Percentiles rank a stretch among this genome's conserved stretches.
phyloP scores from a whole-genome alignment of 1,140 invertebrate genomes.

The Drosophila asahinai region DNA sequence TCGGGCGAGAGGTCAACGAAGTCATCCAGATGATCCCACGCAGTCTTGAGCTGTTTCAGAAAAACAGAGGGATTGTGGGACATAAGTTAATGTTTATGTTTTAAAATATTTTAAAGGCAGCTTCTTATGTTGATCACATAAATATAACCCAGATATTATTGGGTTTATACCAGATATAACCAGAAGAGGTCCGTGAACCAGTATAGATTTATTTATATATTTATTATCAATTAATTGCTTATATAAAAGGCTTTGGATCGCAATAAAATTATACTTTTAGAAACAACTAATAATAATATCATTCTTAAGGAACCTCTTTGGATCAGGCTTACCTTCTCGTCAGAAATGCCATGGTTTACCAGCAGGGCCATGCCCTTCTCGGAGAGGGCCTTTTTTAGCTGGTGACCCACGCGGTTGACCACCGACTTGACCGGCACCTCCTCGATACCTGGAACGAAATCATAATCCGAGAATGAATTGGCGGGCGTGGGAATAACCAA shows the following conservation, averaged over 20 bases:
- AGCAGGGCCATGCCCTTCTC: conserved; percentile 90
- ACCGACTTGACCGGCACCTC: conserved; percentile 89
- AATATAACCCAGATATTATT: background rate
- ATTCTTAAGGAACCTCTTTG: too few relatives aligned
- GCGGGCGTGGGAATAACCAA: conserved; percentile 55
- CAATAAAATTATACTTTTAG: conserved; percentile 1
- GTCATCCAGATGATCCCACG: conserved; percentile 88
- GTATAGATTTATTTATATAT: background rate
- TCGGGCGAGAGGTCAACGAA: conserved; percentile 89
- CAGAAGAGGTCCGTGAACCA: too few relatives aligned
- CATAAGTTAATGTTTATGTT: background rate
- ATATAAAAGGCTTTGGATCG: background rate
- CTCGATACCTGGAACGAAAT: conserved; percentile 87
- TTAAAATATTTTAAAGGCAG: conserved; percentile 32
- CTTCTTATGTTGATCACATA: background rate
- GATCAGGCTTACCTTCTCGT: conserved; percentile 89
- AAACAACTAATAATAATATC: background rate
- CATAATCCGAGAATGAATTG: conserved; percentile 28
- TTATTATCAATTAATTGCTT: background rate
- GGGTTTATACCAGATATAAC: background rate
- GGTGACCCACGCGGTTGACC: conserved; percentile 89
- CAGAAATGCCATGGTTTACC: conserved; percentile 90
- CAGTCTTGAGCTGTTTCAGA: conserved; percentile 87
- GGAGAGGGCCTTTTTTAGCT: conserved; percentile 89
- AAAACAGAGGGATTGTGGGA: background rate